phyloP scores from a whole-genome alignment of 2,113 vertebrate genomes.

The Rhagologus leucostigma region DNA sequence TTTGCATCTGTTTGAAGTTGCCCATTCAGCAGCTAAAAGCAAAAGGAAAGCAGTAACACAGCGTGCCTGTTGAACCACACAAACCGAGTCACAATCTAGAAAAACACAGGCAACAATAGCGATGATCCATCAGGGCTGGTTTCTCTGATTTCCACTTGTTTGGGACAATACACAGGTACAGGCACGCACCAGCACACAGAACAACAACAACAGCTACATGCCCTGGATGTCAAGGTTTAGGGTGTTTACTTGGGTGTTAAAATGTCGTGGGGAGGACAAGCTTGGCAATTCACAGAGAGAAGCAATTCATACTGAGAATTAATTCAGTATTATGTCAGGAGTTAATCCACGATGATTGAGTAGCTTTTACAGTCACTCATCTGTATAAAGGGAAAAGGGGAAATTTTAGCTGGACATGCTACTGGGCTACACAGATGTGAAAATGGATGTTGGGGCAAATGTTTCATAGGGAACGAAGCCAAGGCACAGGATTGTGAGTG shows the following conservation, averaged over 20 bases:
- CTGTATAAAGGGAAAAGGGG: neutral
- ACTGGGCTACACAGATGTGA: neutral
- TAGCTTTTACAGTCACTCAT: neutral
- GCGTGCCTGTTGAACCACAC: constrained; percentile 58
- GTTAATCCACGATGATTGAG: neutral
- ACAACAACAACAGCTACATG: neutral
- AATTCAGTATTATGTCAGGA: neutral
- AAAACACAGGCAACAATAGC: constrained; percentile 71
- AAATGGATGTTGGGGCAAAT: neutral
- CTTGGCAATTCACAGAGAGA: neutral
- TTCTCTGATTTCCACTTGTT: constrained; percentile 11
- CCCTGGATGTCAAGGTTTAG: neutral
- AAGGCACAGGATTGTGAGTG: neutral
- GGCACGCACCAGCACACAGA: neutral
- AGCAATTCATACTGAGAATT: neutral
- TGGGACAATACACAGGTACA: constrained; percentile 46
- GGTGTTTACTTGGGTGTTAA: neutral
- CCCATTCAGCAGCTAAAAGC: constrained; percentile 70
- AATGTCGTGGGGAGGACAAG: neutral
- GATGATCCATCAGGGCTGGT: neutral
- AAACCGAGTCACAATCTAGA: constrained; percentile 78
- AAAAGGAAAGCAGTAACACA: constrained; percentile 71
- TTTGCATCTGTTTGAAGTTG: constrained; percentile 55
- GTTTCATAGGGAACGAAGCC: neutral
- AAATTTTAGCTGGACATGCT: neutral